A percentile compares a stretch with the other conserved stretches of the same genome.
Evolutionary conservation across 2,888 invertebrate genomes (phyloP).

Genomic region (Stegophylla sp.): DNA sequence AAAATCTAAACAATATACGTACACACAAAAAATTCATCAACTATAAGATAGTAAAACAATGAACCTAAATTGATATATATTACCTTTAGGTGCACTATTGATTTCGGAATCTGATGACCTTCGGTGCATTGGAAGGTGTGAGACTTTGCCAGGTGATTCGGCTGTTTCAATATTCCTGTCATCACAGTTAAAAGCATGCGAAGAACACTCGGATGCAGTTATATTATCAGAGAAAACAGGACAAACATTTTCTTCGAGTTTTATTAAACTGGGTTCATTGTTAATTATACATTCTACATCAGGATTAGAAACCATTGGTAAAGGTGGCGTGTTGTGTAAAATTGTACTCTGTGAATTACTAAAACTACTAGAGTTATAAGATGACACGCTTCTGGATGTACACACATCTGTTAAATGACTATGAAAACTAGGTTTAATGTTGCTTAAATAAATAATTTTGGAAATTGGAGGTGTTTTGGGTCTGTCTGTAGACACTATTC

Average conservation of each 20-base stretch:
- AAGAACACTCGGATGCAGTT: constrained; percentile 59
- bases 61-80: constrained; percentile 60
- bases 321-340: constrained; percentile 54
- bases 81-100: constrained; percentile 92
- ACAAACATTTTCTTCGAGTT: constrained; percentile 55
- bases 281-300: constrained; percentile 52
- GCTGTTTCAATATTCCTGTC: constrained; percentile 61
- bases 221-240: constrained; percentile 56
- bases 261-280: constrained; percentile 55
- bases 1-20: neutral
- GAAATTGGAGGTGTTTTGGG: constrained; percentile 44
- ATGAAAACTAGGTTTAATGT: constrained; percentile 41
- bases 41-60: constrained; percentile 14
- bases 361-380: constrained; percentile 58
- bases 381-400: constrained; percentile 51
- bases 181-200: constrained; percentile 58
- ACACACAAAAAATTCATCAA: neutral
- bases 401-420: constrained; percentile 49
- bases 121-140: constrained; percentile 70
- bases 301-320: constrained; percentile 41
- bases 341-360: constrained; percentile 58
- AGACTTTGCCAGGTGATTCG: constrained; percentile 69
- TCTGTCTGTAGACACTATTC: constrained; percentile 29
- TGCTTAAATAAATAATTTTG: constrained; percentile 50
- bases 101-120: constrained; percentile 93